Base-by-base conservation (phyloP, 2,113 vertebrate species). In the Lepus europaeus region DNA sequence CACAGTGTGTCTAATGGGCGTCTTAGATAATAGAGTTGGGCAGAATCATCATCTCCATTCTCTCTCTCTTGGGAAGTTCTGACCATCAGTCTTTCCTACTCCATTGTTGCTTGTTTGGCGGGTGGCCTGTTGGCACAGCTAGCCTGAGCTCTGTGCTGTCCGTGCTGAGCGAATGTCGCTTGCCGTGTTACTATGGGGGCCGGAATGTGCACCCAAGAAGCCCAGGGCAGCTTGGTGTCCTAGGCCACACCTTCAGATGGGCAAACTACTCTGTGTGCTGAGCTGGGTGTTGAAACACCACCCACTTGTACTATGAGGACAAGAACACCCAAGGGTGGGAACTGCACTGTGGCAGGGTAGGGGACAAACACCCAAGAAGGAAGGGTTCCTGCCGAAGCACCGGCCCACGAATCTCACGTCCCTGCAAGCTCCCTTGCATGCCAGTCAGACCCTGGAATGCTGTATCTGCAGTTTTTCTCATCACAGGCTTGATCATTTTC, bases 1-100 rank as follows among this genome's bases (percentile, higher is more conserved):
- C 20, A 64, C 17, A 89, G 1, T 33, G 8, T 70, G 14, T 96
- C 63, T 59, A 53, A 84, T 1, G 29, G 31, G 49, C 61, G 14
- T 14, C 77, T 93, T 83, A 5, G 61, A 63, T 9, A 31, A 33
- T 33, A 31, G 29, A 25, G 6, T 66, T 29, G 36, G 51, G 9
- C 11, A n/a, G 83, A 92, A 66, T 90, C 29, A 39, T 59, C 72
- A 6, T 79, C 92, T 93, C 85, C 33, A 20, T 95, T 88, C 39
- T 88, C 63, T 92, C 64, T 17, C 39, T 69, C 45, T 91, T 87
- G 45, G 4, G 45, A 68, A 90, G 6, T 22, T 20, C 69, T 85
- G 29, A 31, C 56, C n/a, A 64, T 6, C 6, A 9, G 16, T 64
- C 17, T 89, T n/a, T 76, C 70, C 56, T 22, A 68, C 4, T 13